These are phyloP conservation scores for Sminthurides aquaticus DNA, from an alignment of 2,888 invertebrate genomes.

Conservation along the genomic window DNA sequence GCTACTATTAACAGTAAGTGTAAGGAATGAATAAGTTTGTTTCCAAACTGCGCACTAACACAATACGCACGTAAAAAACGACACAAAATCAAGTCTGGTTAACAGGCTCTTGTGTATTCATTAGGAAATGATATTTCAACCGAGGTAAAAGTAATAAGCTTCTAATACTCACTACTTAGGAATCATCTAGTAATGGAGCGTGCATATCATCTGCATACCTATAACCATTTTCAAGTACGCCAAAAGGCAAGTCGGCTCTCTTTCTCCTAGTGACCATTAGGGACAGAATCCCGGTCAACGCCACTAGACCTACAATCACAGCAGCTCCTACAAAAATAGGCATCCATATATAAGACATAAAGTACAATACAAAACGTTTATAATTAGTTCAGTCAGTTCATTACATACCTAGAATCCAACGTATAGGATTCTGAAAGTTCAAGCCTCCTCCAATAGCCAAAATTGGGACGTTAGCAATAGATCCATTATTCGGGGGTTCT, in stretches of 20 bases:
- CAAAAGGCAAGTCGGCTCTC: constrained; percentile 5
- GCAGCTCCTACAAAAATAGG: constrained; percentile 36
- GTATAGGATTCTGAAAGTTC: constrained; percentile 30
- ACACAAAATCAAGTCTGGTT: too few species aligned
- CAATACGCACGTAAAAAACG: too few species aligned
- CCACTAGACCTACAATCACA: constrained; percentile 29
- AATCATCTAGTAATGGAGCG: background rate
- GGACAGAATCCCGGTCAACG: constrained; percentile 35
- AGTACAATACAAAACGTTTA: background rate
- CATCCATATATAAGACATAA: background rate
- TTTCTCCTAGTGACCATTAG: constrained; percentile 26
- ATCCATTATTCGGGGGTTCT: constrained; percentile 52
- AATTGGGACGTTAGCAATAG: constrained; percentile 42
- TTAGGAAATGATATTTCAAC: too few species aligned
- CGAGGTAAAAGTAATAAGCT: too few species aligned
- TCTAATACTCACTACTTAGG: too few species aligned
- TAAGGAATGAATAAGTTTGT: too few species aligned
- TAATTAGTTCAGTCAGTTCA: background rate
- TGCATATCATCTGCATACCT: constrained; percentile 8
- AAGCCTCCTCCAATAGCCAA: constrained; percentile 8
- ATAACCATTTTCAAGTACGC: constrained; percentile 14
- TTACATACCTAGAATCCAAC: constrained; percentile 37
- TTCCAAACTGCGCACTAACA: too few species aligned
- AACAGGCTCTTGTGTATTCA: too few species aligned
- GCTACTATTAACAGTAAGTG: too few species aligned